Base-by-base conservation (phyloP, 2,888 invertebrate genomes). In the Cenopis cana region DNA sequence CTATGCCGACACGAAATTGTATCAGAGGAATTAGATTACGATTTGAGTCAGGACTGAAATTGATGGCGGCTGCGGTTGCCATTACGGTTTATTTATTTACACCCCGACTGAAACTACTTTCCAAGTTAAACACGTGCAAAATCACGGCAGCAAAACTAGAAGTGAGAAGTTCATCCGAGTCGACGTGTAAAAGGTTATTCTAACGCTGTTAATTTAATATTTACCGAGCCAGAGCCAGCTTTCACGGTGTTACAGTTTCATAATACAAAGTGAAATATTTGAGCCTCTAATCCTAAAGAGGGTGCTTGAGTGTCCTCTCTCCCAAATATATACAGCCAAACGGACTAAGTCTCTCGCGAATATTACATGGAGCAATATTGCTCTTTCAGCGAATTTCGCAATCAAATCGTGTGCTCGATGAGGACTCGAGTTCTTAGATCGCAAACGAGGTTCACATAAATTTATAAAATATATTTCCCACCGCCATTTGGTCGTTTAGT, bases 201-300 rank as follows among this genome's bases (percentile, higher is more conserved):
- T 33, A 33, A 65, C 33, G 46, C 33, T 59, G 57, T 70, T 70
- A 70, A 70, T 70, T n/a, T 70, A 70, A 70, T 65, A 65, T 70
- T 65, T 70, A 65, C 65, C 59, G 20, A 65, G 52, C 64, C 69
- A 17, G 59, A 65, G 52, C 64, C 65, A 65, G 69, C 65, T 59
- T 70, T 65, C 69, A 70, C 69, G 65, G 69, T 59, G 69, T 70
- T 65, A 70, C 69, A 65, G 69, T 70, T 70, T 70, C 69, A 65
- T 69, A 65, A 69, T 65, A 70, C 69, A 65, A 59, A 70, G 69
- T 70, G 69, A 70, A 70, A 70, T 70, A 70, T 70, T 70, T 70
- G 57, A 70, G 59, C 69, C 52, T 64, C 52, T 70, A 70, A 70
- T 70, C 69, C 65, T 70, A 70, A 65, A 52, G 69, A 70, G 65